Evolutionary conservation across 2,797 vertebrate genomes (phyloP).

Genomic region (Sarcophilus harrisii): DNA sequence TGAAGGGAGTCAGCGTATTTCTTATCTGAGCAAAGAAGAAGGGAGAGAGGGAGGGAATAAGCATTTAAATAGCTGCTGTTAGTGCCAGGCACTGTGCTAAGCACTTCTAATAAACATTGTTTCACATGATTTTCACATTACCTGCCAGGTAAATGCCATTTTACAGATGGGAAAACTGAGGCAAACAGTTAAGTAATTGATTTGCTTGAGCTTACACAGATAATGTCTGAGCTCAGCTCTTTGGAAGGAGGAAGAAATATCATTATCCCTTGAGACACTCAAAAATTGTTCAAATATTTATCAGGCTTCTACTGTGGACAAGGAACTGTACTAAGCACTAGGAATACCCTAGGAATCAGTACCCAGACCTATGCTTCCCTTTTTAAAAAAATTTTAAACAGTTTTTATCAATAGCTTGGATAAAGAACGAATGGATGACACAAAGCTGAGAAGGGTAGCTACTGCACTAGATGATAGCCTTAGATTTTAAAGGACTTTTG

Average conservation of each 20-base stretch:
- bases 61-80: background rate
- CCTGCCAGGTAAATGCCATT: background rate
- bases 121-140: background rate
- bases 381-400: rapidly evolving
- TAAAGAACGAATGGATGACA: background rate
- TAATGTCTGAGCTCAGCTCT: background rate
- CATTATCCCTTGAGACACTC: background rate
- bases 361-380: background rate
- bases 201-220: background rate
- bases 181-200: background rate
- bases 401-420: background rate
- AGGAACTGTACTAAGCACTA: background rate
- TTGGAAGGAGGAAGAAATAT: background rate
- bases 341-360: background rate
- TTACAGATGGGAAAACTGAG: background rate
- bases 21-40: background rate
- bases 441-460: background rate
- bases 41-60: background rate
- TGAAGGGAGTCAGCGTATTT: background rate
- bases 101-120: background rate
- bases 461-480: background rate
- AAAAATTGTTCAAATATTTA: background rate
- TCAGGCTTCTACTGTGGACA: background rate
- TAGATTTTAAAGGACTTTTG: background rate
- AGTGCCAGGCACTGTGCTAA: background rate